These are phyloP conservation scores for Steatornis caripensis DNA, from an alignment of 2,113 vertebrate genomes.

Conservation along the genomic window DNA sequence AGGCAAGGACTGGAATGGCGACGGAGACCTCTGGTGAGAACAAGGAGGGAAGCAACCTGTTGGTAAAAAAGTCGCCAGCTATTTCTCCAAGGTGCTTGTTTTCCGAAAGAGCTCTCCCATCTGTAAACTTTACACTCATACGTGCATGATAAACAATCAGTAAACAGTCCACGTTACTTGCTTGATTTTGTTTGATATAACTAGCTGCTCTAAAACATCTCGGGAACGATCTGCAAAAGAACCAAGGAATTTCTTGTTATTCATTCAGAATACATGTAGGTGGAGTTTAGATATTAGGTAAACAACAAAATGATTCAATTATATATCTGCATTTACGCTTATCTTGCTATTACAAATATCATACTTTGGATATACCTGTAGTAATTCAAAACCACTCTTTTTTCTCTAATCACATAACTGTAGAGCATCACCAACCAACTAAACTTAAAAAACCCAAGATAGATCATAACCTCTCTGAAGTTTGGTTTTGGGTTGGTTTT, in stretches of 20 bases:
- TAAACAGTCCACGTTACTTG: constrained; percentile 87
- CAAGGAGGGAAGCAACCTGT: background rate
- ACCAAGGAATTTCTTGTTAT: background rate
- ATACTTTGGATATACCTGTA: background rate
- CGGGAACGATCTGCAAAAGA: constrained; percentile 76
- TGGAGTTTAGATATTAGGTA: background rate
- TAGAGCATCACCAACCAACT: background rate
- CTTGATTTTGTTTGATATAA: constrained; percentile 79
- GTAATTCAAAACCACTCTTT: background rate
- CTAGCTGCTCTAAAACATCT: constrained; percentile 77
- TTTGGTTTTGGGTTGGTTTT: background rate
- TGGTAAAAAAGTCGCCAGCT: background rate
- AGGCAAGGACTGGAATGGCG: background rate
- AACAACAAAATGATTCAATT: background rate
- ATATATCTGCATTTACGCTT: background rate
- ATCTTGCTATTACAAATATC: background rate
- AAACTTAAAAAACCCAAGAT: background rate
- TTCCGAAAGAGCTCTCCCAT: background rate
- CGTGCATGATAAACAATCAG: constrained; percentile 6
- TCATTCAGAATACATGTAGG: background rate
- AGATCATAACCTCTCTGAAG: background rate
- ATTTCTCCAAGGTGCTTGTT: background rate
- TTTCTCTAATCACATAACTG: background rate
- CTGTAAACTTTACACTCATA: constrained; percentile 11
- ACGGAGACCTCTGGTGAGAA: background rate